Conservation (phyloP, 1,140 invertebrate genomes). For the Pseudomyrmex sp. region DNA sequence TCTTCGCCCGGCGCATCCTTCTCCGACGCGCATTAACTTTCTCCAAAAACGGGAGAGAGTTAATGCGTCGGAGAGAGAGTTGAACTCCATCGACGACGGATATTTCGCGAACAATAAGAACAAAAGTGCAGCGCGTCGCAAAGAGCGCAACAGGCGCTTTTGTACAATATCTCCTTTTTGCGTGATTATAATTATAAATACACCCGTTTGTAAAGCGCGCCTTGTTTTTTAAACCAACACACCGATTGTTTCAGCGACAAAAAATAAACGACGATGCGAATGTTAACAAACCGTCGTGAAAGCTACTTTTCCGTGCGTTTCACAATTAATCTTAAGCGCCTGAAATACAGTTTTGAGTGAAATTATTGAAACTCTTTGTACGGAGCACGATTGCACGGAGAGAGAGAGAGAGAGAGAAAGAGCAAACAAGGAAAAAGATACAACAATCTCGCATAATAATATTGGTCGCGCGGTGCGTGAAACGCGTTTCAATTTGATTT, state of each 20-base stretch:
- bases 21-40: neutral
- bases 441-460: no score
- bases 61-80: no score
- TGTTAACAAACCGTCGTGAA: conserved; percentile 4
- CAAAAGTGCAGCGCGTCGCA: neutral
- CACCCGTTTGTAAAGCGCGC: conserved; percentile 28
- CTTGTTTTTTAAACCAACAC: neutral
- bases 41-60: neutral
- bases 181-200: conserved; percentile 12
- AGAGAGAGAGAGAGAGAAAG: neutral
- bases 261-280: neutral
- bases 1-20: neutral
- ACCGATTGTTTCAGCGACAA: neutral
- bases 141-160: conserved; percentile 10
- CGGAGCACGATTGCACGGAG: neutral
- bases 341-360: neutral
- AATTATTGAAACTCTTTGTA: conserved; percentile 29
- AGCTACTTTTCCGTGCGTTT: neutral
- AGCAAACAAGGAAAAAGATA: neutral
- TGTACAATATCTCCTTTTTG: conserved; percentile 34
- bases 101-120: conserved; percentile 12
- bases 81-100: neutral
- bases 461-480: no score
- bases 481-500: no score
- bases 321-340: conserved; percentile 25